Conservation (phyloP, 1,140 invertebrate genomes). For the Drosophila pseudoobscura region DNA sequence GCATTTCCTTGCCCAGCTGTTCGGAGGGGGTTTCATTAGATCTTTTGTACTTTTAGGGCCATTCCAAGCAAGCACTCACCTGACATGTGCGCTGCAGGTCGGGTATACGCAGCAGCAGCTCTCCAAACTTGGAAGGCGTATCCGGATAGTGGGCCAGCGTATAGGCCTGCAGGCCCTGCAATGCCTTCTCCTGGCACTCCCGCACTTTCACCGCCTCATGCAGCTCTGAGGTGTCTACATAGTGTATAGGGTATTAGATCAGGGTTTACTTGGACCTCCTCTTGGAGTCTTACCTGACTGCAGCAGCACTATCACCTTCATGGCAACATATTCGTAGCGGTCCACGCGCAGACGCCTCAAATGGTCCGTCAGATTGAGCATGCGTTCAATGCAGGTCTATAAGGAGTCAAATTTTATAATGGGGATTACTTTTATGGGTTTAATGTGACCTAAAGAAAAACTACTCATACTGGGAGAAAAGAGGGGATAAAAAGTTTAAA, state of each 20-base stretch:
- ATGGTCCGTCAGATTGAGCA: constrained; percentile 97
- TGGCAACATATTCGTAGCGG: constrained; percentile 97
- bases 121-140: constrained; percentile 96
- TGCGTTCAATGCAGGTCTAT: constrained; percentile 93
- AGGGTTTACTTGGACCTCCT: not conserved
- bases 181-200: constrained; percentile 95
- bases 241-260: constrained; percentile 14
- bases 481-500: no score
- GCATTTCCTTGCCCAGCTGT: constrained; percentile 96
- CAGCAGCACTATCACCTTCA: constrained; percentile 97
- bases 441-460: no score
- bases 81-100: constrained; percentile 97
- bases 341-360: constrained; percentile 95
- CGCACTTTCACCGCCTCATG: constrained; percentile 95
- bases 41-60: not conserved
- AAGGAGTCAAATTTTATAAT: constrained; percentile 9
- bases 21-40: constrained; percentile 21
- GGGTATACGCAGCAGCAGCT: constrained; percentile 95
- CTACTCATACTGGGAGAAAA: no score
- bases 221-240: constrained; percentile 93
- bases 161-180: constrained; percentile 96
- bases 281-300: constrained; percentile 89
- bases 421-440: not conserved
- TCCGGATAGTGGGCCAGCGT: constrained; percentile 95
- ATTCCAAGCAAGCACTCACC: constrained; percentile 83